These are phyloP conservation scores for Endomychus coccineus DNA, from an alignment of 2,888 invertebrate genomes.

Conservation along the genomic window DNA sequence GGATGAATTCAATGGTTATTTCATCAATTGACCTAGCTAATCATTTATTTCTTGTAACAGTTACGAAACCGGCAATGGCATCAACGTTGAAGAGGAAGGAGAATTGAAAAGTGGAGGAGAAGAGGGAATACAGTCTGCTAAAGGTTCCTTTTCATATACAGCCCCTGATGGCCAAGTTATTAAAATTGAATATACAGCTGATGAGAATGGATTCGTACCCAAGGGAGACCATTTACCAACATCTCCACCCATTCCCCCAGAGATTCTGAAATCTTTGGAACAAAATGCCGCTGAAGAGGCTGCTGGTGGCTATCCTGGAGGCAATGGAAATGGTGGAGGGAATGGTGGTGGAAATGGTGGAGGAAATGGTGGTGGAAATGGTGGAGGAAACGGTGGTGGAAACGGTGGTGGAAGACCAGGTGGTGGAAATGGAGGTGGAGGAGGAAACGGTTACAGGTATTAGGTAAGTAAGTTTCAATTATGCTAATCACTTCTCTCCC, in stretches of 20 bases:
- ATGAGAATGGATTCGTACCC: slow-evolving; percentile 60
- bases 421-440: slow-evolving; percentile 21
- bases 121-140: slow-evolving; percentile 49
- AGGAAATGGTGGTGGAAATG: slow-evolving; percentile 27
- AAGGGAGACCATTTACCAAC: slow-evolving; percentile 54
- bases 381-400: slow-evolving; percentile 19
- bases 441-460: slow-evolving; percentile 24
- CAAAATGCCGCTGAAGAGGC: slow-evolving; percentile 46
- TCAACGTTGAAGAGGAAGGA: slow-evolving; percentile 55
- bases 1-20: too few relatives aligned
- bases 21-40: slow-evolving; percentile 2
- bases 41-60: slow-evolving; percentile 40
- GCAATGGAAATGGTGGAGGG: slow-evolving; percentile 22
- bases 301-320: slow-evolving; percentile 25
- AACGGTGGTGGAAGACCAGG: slow-evolving; percentile 23
- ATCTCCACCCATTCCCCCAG: slow-evolving; percentile 59
- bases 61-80: slow-evolving; percentile 58
- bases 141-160: slow-evolving; percentile 57
- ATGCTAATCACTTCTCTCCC: too few relatives aligned
- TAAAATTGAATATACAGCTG: slow-evolving; percentile 55
- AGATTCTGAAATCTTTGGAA: slow-evolving; percentile 52
- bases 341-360: slow-evolving; percentile 21
- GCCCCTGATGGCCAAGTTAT: slow-evolving; percentile 58
- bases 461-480: slow-evolving; percentile 14
- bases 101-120: slow-evolving; percentile 53